Evolutionary conservation across 2,113 vertebrate species (phyloP), one percentile per base, ranked within the genome.

Genomic region (Chauna torquata): DNA sequence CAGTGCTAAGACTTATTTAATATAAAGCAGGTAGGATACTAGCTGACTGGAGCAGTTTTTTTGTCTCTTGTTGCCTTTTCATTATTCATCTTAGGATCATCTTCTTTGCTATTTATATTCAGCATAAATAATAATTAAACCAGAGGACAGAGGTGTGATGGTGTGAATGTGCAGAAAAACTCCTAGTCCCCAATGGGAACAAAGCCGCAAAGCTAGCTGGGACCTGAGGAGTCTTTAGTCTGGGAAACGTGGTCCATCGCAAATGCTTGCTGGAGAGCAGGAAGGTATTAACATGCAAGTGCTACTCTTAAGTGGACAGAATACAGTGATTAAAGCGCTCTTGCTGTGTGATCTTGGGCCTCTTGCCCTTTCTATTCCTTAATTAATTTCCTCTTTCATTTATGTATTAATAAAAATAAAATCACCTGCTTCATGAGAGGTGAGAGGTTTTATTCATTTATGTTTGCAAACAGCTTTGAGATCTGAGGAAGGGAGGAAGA

Each of bases 381-480:
- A 95, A 97, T 97, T 97, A 96, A 96, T 97, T 95, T 96, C 83
- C 81, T 91, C 92, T 92, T 92, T 94, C 83, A 92, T 94, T 87
- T 97, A 72, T 82, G 65, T 92, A 89, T 94, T 96, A 95, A 97
- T 96, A 96, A 95, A 96, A 97, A 96, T 89, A 95, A 95, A 95
- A 95, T 97, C 94, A 96, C 95, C 86, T 92, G 74, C 97, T 97
- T 89, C 81, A 79, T 19, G 11, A 88, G 88, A 92, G 86, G 91
- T 92, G 91, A 97, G 88, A 94, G 91, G 66, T 52, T 96, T 94
- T 89, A 65, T 85, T 85, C 77, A 69, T 89, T 89, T 89, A 61
- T 95, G 92, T 95, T 96, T 94, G 89, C 95, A 92, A 95, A 96
- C 81, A 87, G 62, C 54, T 86, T 79, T 71, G 84, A 87, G 52